Base-by-base conservation (phyloP, 64 coral and sea anemone genomes). In the Cladopsammia gracilis region DNA sequence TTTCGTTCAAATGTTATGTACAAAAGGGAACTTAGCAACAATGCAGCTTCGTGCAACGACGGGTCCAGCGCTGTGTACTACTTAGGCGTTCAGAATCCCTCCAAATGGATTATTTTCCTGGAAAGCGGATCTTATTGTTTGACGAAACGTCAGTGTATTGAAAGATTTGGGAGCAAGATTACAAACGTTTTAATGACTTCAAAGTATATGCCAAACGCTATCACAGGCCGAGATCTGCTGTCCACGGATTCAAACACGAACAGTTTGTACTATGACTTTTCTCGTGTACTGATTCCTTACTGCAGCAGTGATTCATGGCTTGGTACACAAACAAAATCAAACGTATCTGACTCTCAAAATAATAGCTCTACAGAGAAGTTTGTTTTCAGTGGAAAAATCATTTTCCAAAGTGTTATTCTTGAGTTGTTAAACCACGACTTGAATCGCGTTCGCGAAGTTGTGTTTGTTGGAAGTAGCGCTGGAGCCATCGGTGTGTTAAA, bases 341-440 rank as follows among this genome's bases (percentile, higher is more conserved):
- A 11, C 43, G 3, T 75, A 14, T 68, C 18, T 8, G 24, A n/a
- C 60, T 23, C 19, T 6, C 14, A 62, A 66, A 18, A 49, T 3
- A 14, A 3, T 2, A 62, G 4, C 20, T 12, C 7, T 47, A 4
- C 1, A 7, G 20, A 67, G 4, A 6, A 69, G 19, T 84, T 84
- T 51, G 42, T 84, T 24, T 84, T 84, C 62, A 68, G 80, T 34
- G 80, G 80, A 7, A 84, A 84, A 84, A 84, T 84, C 46, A 68
- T 84, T 67, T 84, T 84, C 67, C 80, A 84, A 51, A 84, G 80
- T 61, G 80, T 67, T 4, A 84, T 84, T 84, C 13, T 49, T 10
- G 80, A 84, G 20, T 64, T 84, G 8, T 34, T 84, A 16, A 6
- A 18, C 45, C 80, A 84, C 16, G 20, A 16, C 10, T 68, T 64